Evolutionary conservation across 2,888 invertebrate genomes (phyloP), one percentile per base, ranked within the genome.

Genomic region (Clistopyga incitator): DNA sequence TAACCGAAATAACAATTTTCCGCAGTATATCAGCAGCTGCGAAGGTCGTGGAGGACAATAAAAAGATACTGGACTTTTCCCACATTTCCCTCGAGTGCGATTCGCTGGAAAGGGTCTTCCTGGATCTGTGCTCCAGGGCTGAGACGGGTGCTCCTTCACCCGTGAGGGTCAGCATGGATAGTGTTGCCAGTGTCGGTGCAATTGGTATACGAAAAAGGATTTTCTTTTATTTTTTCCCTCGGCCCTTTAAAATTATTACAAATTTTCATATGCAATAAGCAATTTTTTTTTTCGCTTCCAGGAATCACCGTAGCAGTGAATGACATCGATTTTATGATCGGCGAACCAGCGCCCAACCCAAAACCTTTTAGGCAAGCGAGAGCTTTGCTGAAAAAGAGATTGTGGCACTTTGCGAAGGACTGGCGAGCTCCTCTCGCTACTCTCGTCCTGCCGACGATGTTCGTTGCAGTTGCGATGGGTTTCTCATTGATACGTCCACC

Each of bases 401-500:
- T 94, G 67, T 90, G 95, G 68, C 96, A 96, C 89, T 95, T 96
- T 86, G 91, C 91, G 2, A 94, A 95, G 67, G 95, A 96, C 90
- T 95, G 94, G 91, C 94, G 94, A 93, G 93, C 96, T 13, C 89
- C 96, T 50, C 93, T 96, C 85, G 94, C 95, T 84, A 94, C 96
- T 65, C 88, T 96, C 11, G 88, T 94, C 6, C 92, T 96, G 79
- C 96, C 96, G 0, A 94, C 95, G 0, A 86, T 96, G 78, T 96
- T 96, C 91, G 95, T 96, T 87, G 93, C 94, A 0, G 92, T 95
- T 23, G 96, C 96, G n/a, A 96, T 96, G 96, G 95, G 94, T 56
- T 96, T 96, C 93, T 95, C 96, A 29, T 94, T 94, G 90, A 94
- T 96, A 84, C 94, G 96, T 0, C 95, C 96, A 23, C 96, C 96